A percentile compares a stretch with the other conserved stretches of the same genome.
These are phyloP conservation scores for Leptura quadrifasciata DNA, from an alignment of 2,888 invertebrate genomes.

Conservation along the genomic window DNA sequence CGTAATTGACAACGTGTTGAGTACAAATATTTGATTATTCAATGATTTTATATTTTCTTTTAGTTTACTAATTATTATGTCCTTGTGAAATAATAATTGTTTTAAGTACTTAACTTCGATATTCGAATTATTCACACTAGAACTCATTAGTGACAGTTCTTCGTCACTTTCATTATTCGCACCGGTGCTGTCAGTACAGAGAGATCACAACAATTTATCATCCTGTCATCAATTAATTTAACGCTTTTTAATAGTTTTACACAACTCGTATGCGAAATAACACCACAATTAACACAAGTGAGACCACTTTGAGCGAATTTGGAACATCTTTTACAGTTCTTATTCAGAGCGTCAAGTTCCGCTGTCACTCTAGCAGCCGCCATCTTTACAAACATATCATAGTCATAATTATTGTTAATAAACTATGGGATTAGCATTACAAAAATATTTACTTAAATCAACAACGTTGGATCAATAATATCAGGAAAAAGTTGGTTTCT, in stretches of 20 bases:
- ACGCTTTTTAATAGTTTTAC: constrained; percentile 18
- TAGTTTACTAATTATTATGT: too few relatives aligned
- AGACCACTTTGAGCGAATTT: not conserved
- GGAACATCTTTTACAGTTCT: not conserved
- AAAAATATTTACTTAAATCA: too few relatives aligned
- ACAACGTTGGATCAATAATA: too few relatives aligned
- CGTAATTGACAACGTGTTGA: not conserved
- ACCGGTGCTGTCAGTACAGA: not conserved
- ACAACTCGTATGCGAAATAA: not conserved
- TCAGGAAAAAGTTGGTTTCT: too few relatives aligned
- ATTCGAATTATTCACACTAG: not conserved
- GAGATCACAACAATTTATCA: not conserved
- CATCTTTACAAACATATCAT: too few relatives aligned
- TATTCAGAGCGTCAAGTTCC: not conserved
- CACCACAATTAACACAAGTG: not conserved
- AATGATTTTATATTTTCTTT: constrained; percentile 3
- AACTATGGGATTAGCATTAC: too few relatives aligned
- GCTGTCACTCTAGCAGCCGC: not conserved
- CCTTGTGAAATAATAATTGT: not conserved
- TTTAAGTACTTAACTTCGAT: not conserved
- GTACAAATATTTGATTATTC: not conserved
- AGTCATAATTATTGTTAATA: too few relatives aligned
- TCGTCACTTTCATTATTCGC: not conserved
- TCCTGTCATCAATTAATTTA: constrained; percentile 15
- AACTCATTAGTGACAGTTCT: not conserved